Evolutionary conservation across 2,888 invertebrate genomes (phyloP).

Genomic region (Epicampocera succincta): DNA sequence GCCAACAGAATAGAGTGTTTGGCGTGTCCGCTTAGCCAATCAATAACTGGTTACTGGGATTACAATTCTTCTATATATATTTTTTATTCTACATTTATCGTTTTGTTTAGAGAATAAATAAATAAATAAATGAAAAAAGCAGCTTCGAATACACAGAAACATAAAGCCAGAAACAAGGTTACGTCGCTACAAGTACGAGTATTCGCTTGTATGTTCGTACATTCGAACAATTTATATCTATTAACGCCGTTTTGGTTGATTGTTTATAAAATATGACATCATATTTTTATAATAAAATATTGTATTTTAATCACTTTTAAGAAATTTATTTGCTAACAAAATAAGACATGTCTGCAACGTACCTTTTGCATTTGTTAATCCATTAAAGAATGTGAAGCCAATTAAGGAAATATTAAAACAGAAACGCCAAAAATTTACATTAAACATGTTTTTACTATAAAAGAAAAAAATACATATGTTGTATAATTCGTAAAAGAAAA

Average conservation of each 20-base stretch:
- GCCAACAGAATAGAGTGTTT: not conserved
- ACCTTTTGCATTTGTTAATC: conserved; percentile 71
- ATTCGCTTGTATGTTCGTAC: conserved; percentile 13
- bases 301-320: no score
- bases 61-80: not conserved
- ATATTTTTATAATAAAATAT: conserved; percentile 53
- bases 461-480: conserved; percentile 16
- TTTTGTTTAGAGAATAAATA: not conserved
- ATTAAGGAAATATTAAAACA: conserved; percentile 60
- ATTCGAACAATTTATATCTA: not conserved
- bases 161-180: conserved; percentile 64
- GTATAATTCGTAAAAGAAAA: conserved; percentile 3
- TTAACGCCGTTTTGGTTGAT: conserved; percentile 26
- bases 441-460: conserved; percentile 59
- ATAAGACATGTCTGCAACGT: conserved; percentile 23
- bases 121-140: conserved; percentile 21
- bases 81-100: conserved; percentile 30
- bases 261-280: conserved; percentile 63
- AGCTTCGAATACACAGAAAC: conserved; percentile 40
- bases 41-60: not conserved
- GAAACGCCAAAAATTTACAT: conserved; percentile 53
- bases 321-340: not conserved
- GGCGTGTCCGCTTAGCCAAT: not conserved
- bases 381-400: conserved; percentile 60
- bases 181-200: conserved; percentile 39